Conservation (phyloP, 92 coral and sea anemone genomes). For the Porites rus region DNA sequence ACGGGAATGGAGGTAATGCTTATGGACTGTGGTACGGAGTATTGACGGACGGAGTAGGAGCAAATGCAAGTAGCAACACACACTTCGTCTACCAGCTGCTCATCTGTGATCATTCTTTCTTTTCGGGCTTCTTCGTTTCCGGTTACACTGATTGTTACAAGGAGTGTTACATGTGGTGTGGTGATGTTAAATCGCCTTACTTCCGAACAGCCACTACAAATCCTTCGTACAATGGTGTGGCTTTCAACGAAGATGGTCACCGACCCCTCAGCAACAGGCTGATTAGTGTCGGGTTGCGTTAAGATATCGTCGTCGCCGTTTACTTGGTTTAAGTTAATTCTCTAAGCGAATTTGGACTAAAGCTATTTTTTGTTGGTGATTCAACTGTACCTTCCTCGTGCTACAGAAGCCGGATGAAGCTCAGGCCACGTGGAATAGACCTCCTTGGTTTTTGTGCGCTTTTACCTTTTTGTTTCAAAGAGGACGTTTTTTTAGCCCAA, state of each 20-base stretch:
- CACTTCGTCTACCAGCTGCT: neutral
- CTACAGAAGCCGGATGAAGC: no score
- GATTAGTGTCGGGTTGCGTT: slow-evolving; percentile 54
- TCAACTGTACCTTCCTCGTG: no score
- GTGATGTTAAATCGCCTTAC: slow-evolving; percentile 23
- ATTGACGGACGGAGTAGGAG: neutral
- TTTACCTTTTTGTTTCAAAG: no score
- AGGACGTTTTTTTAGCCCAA: no score
- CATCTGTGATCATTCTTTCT: neutral
- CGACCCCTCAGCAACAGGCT: slow-evolving; percentile 8
- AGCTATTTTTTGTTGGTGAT: no score
- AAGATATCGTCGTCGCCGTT: no score
- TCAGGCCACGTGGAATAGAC: no score
- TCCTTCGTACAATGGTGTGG: slow-evolving; percentile 22
- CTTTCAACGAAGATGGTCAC: slow-evolving; percentile 54
- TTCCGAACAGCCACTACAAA: slow-evolving; percentile 43
- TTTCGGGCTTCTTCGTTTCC: neutral
- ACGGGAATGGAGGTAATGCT: slow-evolving; percentile 1
- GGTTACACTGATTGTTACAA: neutral
- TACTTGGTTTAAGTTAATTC: no score
- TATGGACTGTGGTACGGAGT: neutral
- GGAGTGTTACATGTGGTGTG: slow-evolving; percentile 2
- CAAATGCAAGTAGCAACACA: neutral
- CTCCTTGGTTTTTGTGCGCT: no score
- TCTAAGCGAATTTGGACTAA: no score